Base-by-base conservation (phyloP, 1,140 invertebrate species). In the Branchinecta lynchi region DNA sequence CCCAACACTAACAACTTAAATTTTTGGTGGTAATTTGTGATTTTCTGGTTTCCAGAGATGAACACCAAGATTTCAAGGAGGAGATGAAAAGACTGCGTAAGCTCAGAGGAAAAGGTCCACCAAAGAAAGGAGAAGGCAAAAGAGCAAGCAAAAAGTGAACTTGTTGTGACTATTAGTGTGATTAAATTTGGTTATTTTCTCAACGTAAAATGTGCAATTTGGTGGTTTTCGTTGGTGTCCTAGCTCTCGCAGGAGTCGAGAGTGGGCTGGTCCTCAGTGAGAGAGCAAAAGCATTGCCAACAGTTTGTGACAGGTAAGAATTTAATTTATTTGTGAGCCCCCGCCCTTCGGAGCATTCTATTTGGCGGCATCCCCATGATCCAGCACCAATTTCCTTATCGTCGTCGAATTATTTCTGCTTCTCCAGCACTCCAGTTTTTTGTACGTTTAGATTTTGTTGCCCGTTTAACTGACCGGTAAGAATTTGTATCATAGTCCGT, bases 111-210 rank as follows among this genome's bases (percentile, higher is more conserved):
- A 71, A 71, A 69, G 70, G 70, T 8, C 67, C 67, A 65, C 70
- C 70, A 6, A 71, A 71, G 45, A 71, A 71, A 71, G 70, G 70
- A 21, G 70, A 71, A 71, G 70, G 70, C 46, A 71, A 71, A 69
- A 45, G 70, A 17, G 44, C 70, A 9, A 71, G 68, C 43, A 71
- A 71, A 67, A 69, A 69, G 44, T 69, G 32, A 65, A 71, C 51
- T 60, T 60, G 12, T 60, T 12, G 12, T 60, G 17, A 20, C 17
- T 12, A 60, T 20, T 60, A 12, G 12, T 60, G 51, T 15, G 17
- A 60, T 15, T 12, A 60, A 60, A 15, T 15, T 15, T 15, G 17
- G 51, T 15, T 60, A 60, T 60, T 60, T 60, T 60, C 12, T 60
- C 51, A 60, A 32, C 51, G 1, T 15, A 60, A 60, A 12, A 60